Conservation (phyloP, 1,140 invertebrate genomes). For the Kradibia gibbosae region DNA sequence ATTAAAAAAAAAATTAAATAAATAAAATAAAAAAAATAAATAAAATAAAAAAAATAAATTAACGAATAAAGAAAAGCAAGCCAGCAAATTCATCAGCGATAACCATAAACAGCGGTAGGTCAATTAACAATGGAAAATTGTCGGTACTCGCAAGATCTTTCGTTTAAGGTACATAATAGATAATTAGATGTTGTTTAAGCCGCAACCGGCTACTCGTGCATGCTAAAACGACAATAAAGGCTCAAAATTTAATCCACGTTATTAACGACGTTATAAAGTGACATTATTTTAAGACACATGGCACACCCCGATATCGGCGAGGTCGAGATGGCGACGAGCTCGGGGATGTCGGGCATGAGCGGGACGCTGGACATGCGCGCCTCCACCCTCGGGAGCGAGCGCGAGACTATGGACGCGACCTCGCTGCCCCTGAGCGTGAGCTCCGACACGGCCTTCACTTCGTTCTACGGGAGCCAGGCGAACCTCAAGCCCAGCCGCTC, state of each 20-base stretch:
- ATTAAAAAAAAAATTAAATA: too few species aligned
- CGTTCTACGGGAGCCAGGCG: slow-evolving; percentile 76
- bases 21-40: too few species aligned
- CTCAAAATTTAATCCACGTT: background rate
- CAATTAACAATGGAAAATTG: too few species aligned
- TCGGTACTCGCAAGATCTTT: too few species aligned
- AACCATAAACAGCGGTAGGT: too few species aligned
- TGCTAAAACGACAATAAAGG: background rate
- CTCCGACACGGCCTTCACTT: slow-evolving; percentile 80
- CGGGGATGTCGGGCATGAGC: slow-evolving; percentile 50
- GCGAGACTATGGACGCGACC: slow-evolving; percentile 65
- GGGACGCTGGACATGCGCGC: slow-evolving; percentile 66
- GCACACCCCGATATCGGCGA: slow-evolving; percentile 65
- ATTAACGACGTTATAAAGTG: slow-evolving; percentile 54
- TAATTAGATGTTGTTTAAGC: too few species aligned
- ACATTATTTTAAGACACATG: slow-evolving; percentile 69
- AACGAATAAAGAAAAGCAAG: too few species aligned
- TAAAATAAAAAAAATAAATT: too few species aligned
- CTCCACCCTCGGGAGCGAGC: slow-evolving; percentile 65
- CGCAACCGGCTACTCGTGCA: too few species aligned
- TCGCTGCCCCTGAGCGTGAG: slow-evolving; percentile 71
- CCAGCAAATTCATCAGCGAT: too few species aligned
- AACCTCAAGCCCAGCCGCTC: slow-evolving; percentile 60
- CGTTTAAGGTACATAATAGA: too few species aligned
- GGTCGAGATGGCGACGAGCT: slow-evolving; percentile 68